phyloP scores from a whole-genome alignment of 1,140 invertebrate species.

The Stegodyphus mimosarum region DNA sequence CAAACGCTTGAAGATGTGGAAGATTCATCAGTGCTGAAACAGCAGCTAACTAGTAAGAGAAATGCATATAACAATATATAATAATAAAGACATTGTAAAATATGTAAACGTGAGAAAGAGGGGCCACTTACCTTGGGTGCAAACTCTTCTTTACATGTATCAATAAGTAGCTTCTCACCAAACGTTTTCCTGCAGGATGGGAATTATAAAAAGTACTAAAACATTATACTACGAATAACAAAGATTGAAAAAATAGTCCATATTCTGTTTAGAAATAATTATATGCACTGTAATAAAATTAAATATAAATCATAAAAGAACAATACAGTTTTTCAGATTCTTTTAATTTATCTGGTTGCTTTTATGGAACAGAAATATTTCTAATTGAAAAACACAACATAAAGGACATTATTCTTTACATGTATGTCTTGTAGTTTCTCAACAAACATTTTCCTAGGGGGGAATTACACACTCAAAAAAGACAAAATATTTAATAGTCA shows the following conservation, averaged over 20 bases:
- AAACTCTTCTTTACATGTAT: constrained; percentile 6
- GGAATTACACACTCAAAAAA: neutral
- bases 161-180: constrained; percentile 46
- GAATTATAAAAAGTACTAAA: neutral
- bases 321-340: no score
- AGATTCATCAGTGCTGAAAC: constrained; percentile 87
- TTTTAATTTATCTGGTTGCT: no score
- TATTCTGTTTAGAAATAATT: no score
- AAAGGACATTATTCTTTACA: neutral
- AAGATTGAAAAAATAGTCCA: no score
- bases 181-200: constrained; percentile 34
- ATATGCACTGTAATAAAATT: no score
- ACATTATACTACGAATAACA: neutral
- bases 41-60: constrained; percentile 74
- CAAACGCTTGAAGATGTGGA: constrained; percentile 81
- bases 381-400: no score
- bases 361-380: no score
- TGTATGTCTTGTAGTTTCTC: neutral
- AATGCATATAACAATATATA: neutral
- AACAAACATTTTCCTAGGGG: neutral
- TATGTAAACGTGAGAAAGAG: neutral
- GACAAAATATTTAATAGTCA: no score
- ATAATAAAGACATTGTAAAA: neutral
- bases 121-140: constrained; percentile 28
- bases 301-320: no score